Conservation (phyloP, 2,113 vertebrate species). For the Rafetus swinhoei region DNA sequence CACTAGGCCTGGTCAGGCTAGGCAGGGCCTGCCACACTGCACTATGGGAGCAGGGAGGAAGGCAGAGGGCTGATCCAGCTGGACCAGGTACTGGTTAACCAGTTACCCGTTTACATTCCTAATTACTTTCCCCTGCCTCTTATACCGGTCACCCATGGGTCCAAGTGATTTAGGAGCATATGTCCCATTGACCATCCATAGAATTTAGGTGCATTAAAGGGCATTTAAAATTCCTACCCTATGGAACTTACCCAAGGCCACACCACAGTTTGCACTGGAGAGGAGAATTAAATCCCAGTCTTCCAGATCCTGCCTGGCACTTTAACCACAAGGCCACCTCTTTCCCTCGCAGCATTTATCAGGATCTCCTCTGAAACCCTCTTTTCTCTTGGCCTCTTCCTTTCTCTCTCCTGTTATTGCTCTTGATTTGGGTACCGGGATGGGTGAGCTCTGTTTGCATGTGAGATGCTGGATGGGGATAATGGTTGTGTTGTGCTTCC, state of each 20-base stretch:
- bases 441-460: accelerated
- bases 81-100: too few relatives aligned
- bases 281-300: neutral
- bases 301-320: neutral
- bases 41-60: too few relatives aligned
- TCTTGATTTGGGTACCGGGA: accelerated
- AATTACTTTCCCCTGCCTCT: too few relatives aligned
- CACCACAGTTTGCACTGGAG: neutral
- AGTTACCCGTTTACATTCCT: too few relatives aligned
- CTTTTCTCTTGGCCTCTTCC: neutral
- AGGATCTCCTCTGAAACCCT: neutral
- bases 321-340: neutral
- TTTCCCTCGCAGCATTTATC: neutral
- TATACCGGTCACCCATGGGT: too few relatives aligned
- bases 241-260: neutral
- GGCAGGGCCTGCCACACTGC: too few relatives aligned
- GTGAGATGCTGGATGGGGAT: neutral
- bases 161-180: accelerated
- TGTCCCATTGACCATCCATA: neutral
- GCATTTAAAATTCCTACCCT: neutral
- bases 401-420: neutral
- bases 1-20: too few relatives aligned
- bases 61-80: too few relatives aligned
- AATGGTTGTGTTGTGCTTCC: accelerated
- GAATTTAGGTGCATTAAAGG: neutral